Conservation (phyloP, 2,888 invertebrate genomes). For the Hirtodrosophila trivittata region DNA sequence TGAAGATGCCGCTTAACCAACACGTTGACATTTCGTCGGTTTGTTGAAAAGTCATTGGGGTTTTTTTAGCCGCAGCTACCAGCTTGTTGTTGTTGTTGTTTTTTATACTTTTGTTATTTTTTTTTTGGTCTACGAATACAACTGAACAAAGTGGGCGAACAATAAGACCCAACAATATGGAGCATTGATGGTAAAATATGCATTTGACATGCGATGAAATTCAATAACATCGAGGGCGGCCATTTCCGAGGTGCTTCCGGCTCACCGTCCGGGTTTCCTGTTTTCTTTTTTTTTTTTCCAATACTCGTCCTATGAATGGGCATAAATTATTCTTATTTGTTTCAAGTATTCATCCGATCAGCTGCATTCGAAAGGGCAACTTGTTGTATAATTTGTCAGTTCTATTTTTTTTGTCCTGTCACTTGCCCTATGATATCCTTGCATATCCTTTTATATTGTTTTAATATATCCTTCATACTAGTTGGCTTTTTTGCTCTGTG, state of each 20-base stretch:
- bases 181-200: conserved; percentile 54
- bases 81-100: no score
- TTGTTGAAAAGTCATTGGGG: conserved; percentile 35
- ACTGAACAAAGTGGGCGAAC: background rate
- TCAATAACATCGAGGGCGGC: conserved; percentile 30
- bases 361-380: conserved; percentile 23
- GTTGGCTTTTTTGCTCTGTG: background rate
- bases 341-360: conserved; percentile 43
- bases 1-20: conserved; percentile 42
- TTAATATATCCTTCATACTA: no score
- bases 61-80: background rate
- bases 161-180: conserved; percentile 26
- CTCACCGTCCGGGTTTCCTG: conserved; percentile 3
- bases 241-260: conserved; percentile 10
- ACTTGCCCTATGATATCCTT: no score
- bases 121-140: conserved; percentile 15
- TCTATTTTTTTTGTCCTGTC: background rate
- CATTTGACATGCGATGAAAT: conserved; percentile 70
- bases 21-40: conserved; percentile 34
- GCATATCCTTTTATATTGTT: no score
- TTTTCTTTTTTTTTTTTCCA: background rate
- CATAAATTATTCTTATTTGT: conserved; percentile 51
- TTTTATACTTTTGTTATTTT: no score
- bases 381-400: conserved; percentile 11
- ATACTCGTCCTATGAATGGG: conserved; percentile 6